A percentile compares a stretch with the other conserved stretches of the same genome.
phyloP scores from a whole-genome alignment of 2,888 invertebrate species.

The Poecilobothrus nobilitatus region DNA sequence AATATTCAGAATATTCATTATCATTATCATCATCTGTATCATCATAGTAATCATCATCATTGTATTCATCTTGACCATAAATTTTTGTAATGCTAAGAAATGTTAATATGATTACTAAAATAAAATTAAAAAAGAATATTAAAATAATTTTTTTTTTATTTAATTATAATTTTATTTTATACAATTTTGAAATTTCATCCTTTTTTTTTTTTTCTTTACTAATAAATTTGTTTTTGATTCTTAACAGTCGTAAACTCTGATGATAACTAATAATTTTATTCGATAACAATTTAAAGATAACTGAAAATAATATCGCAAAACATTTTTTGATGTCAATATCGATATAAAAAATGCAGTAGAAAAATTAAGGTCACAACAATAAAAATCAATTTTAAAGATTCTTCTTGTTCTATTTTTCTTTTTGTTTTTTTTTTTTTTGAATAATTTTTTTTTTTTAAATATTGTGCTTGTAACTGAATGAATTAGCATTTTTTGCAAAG shows the following conservation, averaged over 20 bases:
- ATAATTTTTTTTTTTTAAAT: too few species aligned
- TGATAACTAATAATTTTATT: background rate
- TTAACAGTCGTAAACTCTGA: background rate
- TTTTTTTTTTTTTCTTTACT: background rate
- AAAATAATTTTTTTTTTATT: too few species aligned
- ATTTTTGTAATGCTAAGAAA: background rate
- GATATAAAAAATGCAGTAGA: background rate
- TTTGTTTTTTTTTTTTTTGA: too few species aligned
- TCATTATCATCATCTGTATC: slow-evolving; percentile 31
- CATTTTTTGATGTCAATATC: background rate
- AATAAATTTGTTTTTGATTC: background rate
- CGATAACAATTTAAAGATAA: background rate
- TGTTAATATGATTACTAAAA: too few species aligned
- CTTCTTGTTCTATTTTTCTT: too few species aligned
- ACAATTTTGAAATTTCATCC: background rate
- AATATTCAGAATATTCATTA: slow-evolving; percentile 27
- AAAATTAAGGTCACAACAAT: too few species aligned
- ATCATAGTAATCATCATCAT: slow-evolving; percentile 25
- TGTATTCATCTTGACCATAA: slow-evolving; percentile 26
- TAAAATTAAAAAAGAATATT: too few species aligned
- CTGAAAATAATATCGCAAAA: background rate
- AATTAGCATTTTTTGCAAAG: too few species aligned
- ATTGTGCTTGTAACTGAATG: too few species aligned
- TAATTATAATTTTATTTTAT: too few species aligned
- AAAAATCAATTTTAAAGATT: too few species aligned